Conservation (phyloP, 2,797 vertebrate species). For the Acanthurus lineatus region DNA sequence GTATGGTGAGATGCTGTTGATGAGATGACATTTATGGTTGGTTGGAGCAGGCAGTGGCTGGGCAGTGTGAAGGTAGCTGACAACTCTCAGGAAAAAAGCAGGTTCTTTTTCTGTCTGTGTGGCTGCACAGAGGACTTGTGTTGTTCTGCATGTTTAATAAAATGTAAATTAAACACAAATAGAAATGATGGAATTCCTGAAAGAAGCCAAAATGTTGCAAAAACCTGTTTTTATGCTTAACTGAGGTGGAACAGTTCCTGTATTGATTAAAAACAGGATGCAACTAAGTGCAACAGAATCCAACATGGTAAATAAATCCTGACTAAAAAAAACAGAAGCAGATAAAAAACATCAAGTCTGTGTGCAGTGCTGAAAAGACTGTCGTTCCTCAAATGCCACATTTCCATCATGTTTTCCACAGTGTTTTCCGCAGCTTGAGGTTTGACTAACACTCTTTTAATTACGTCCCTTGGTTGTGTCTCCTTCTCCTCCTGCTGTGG, state of each 20-base stretch:
- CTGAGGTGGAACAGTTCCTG: not conserved
- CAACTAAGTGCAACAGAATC: conserved; percentile 1
- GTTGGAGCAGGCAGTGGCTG: too few species aligned
- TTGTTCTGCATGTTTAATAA: not conserved
- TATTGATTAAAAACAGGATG: not conserved
- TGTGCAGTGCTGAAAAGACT: not conserved
- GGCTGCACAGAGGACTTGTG: too few species aligned
- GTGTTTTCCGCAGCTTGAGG: too few species aligned
- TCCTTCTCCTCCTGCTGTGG: too few species aligned
- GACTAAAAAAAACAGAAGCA: not conserved
- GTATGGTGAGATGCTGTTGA: too few species aligned
- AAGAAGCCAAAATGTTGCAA: not conserved
- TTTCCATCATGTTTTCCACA: not conserved
- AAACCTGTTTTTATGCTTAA: not conserved
- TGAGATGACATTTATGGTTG: too few species aligned
- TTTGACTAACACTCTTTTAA: not conserved
- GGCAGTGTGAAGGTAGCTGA: too few species aligned
- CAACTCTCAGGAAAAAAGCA: too few species aligned
- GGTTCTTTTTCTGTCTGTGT: too few species aligned
- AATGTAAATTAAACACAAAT: not conserved
- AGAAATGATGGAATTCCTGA: not conserved
- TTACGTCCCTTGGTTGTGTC: too few species aligned
- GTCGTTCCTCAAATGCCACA: not conserved
- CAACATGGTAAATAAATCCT: not conserved
- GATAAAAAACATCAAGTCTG: not conserved